Conservation (phyloP, 2,113 vertebrate genomes). For the Noturus placidus region DNA sequence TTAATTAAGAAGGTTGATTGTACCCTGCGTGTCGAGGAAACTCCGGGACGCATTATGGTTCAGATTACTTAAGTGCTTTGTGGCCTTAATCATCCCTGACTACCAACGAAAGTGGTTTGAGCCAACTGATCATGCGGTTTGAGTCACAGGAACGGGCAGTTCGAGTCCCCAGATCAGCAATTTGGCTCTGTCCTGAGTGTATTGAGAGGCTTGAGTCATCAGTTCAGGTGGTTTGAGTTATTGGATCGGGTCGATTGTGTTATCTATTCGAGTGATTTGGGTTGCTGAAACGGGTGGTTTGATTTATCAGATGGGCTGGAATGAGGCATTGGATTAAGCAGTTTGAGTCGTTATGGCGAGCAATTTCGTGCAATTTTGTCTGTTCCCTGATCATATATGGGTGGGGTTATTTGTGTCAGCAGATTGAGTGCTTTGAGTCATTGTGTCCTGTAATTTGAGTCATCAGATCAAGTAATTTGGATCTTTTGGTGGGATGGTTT, state of each 20-base stretch:
- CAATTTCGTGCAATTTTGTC: not conserved
- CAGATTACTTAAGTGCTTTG: not conserved
- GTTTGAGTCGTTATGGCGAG: not conserved
- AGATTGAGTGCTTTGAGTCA: not conserved
- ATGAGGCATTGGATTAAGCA: not conserved
- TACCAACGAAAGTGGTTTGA: not conserved
- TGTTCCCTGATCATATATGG: not conserved
- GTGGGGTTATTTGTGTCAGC: not conserved
- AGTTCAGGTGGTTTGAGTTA: too few species aligned
- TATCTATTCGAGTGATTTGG: not conserved
- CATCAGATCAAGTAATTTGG: not conserved
- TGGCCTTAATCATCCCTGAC: not conserved
- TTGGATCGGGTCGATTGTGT: not conserved
- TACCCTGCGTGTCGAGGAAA: not conserved
- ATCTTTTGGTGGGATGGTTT: not conserved
- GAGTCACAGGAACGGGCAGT: not conserved
- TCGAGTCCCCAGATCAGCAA: not conserved
- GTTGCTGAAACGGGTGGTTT: too few species aligned
- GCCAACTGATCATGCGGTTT: not conserved
- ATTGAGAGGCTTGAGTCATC: not conserved
- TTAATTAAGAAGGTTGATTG: not conserved
- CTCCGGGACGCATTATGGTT: not conserved
- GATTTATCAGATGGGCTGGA: not conserved
- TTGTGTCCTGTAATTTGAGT: not conserved
- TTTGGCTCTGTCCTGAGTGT: not conserved